Conservation (phyloP, 2,113 vertebrate species). For the Sprattus sprattus region DNA sequence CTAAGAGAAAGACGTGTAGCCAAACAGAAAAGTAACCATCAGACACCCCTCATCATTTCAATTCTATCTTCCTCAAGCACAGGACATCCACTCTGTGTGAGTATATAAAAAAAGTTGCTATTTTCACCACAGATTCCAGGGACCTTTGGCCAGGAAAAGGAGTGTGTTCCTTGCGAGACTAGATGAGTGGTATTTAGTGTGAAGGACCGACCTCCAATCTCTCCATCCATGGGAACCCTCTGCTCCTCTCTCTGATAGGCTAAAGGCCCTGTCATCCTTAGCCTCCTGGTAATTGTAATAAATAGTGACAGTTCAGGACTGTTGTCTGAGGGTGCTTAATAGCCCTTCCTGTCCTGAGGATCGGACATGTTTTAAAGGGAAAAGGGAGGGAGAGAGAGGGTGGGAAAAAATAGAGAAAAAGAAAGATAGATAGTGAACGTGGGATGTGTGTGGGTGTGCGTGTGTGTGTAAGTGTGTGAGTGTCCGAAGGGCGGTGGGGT, state of each 20-base stretch:
- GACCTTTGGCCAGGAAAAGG: not conserved
- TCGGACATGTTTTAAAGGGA: conserved; percentile 59
- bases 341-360: conserved; percentile 72
- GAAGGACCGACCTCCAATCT: not conserved
- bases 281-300: conserved; percentile 86
- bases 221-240: conserved; percentile 32
- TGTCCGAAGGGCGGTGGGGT: conserved; percentile 30
- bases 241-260: conserved; percentile 43
- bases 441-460: not conserved
- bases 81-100: not conserved
- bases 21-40: not conserved
- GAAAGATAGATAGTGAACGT: conserved; percentile 13
- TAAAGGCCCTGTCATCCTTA: conserved; percentile 76
- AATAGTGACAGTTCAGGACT: conserved; percentile 77
- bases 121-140: not conserved
- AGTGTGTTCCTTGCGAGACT: not conserved
- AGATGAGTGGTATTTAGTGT: not conserved
- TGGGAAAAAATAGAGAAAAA: not conserved
- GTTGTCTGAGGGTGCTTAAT: conserved; percentile 76
- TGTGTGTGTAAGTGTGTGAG: not conserved
- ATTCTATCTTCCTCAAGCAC: not conserved
- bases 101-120: not conserved
- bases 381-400: conserved; percentile 38
- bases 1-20: not conserved
- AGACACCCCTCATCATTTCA: not conserved